Evolutionary conservation across 2,888 invertebrate species (phyloP).

Genomic region (Lithosia quadra): DNA sequence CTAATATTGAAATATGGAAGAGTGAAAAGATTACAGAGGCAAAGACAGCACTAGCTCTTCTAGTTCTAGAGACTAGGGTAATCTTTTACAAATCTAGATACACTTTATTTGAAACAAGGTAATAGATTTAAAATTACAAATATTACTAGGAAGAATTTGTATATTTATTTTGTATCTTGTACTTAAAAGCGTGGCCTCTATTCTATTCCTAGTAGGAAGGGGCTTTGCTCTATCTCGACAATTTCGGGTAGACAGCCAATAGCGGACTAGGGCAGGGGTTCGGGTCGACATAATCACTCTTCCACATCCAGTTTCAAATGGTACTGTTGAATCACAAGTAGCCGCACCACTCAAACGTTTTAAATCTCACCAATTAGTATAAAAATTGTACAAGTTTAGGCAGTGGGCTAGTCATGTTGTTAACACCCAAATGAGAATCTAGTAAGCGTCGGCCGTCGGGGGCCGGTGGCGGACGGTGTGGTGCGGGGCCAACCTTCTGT

Average conservation of each 20-base stretch:
- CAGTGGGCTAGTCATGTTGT: conserved; percentile 76
- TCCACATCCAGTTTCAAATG: conserved; percentile 83
- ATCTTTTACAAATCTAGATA: conserved; percentile 41
- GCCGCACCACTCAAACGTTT: conserved; percentile 72
- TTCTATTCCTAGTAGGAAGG: conserved; percentile 34
- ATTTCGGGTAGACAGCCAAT: conserved; percentile 49
- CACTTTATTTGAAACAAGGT: conserved; percentile 34
- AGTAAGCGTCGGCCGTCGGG: conserved; percentile 67
- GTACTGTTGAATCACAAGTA: conserved; percentile 77
- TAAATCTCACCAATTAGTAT: conserved; percentile 56
- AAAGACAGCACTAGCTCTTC: conserved; percentile 70
- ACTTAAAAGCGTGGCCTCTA: conserved; percentile 47
- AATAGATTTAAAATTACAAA: conserved; percentile 38
- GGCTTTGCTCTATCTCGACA: conserved; percentile 28
- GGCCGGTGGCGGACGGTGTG: conserved; percentile 50
- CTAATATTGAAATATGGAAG: conserved; percentile 84
- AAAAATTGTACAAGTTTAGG: conserved; percentile 43
- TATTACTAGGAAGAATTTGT: conserved; percentile 42
- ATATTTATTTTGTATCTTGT: conserved; percentile 55
- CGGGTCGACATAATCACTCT: conserved; percentile 77
- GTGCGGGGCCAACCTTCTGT: conserved; percentile 94
- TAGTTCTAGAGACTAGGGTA: conserved; percentile 69
- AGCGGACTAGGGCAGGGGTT: conserved; percentile 49
- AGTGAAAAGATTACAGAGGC: conserved; percentile 79
- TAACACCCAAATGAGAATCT: conserved; percentile 80